Evolutionary conservation across 2,888 invertebrate genomes (phyloP).

Genomic region (Spilarctia lutea): DNA sequence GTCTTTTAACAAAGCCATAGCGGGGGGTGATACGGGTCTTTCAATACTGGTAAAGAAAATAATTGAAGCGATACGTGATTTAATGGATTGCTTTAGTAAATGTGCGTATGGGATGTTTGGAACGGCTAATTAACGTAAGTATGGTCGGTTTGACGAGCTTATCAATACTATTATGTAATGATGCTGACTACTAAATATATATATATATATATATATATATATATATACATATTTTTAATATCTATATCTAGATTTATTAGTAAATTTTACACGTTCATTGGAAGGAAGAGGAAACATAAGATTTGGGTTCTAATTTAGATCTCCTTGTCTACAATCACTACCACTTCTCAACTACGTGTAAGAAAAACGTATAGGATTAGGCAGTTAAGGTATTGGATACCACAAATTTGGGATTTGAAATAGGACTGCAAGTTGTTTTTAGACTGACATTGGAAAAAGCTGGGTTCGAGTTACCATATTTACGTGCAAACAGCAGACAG

Average conservation of each 20-base stretch:
- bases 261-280: no score
- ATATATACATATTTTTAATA: neutral
- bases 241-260: neutral
- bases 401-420: no score
- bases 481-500: no score
- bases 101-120: conserved; percentile 59
- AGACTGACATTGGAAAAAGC: no score
- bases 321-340: no score
- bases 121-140: conserved; percentile 55
- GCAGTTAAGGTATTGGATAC: no score
- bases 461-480: no score
- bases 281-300: neutral
- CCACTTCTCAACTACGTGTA: no score
- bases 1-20: conserved; percentile 39
- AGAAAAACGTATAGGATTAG: no score
- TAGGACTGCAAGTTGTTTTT: no score
- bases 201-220: no score
- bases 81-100: conserved; percentile 82
- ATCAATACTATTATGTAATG: conserved; percentile 14
- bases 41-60: conserved; percentile 60
- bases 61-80: conserved; percentile 78
- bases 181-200: neutral
- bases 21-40: conserved; percentile 56
- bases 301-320: neutral
- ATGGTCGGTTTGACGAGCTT: conserved; percentile 12